Percentiles rank a stretch among this genome's conserved stretches.
Conservation (phyloP, 1,140 invertebrate species). For the Lasaia peninsularis region DNA sequence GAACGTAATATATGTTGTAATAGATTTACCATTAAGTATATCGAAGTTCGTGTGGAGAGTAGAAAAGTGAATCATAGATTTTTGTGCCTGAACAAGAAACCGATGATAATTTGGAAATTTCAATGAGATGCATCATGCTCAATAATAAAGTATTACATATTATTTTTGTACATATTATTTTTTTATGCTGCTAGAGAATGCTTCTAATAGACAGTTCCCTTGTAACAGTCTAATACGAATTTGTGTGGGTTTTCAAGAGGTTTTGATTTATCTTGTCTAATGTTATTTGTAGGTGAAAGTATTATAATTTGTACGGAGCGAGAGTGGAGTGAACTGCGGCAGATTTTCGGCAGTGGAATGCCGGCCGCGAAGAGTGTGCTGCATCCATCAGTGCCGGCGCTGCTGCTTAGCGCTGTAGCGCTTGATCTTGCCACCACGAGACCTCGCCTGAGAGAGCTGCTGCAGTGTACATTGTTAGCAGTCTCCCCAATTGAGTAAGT, state of each 20-base stretch:
- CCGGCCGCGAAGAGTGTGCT: slow-evolving; percentile 30
- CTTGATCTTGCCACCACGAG: slow-evolving; percentile 27
- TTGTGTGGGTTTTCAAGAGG: not conserved
- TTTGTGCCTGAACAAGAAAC: too few species aligned
- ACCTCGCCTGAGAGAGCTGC: slow-evolving; percentile 18
- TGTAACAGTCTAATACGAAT: too few species aligned
- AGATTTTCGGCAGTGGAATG: slow-evolving; percentile 32
- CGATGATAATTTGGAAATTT: too few species aligned
- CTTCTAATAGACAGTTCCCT: too few species aligned
- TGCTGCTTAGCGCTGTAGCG: slow-evolving; percentile 41
- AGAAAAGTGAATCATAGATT: too few species aligned
- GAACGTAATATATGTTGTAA: too few species aligned
- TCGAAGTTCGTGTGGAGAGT: too few species aligned
- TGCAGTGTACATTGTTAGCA: slow-evolving; percentile 34
- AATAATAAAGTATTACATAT: too few species aligned
- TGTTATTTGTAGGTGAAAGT: slow-evolving; percentile 33
- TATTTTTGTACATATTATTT: too few species aligned
- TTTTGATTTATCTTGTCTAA: not conserved
- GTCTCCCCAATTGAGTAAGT: not conserved
- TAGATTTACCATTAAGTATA: too few species aligned
- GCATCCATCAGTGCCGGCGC: not conserved
- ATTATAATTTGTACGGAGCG: slow-evolving; percentile 38
- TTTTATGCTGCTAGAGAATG: too few species aligned
- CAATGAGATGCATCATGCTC: too few species aligned
- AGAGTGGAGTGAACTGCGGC: slow-evolving; percentile 33